phyloP scores from a whole-genome alignment of 2,113 vertebrate species.

The Oncorhynchus clarkii region DNA sequence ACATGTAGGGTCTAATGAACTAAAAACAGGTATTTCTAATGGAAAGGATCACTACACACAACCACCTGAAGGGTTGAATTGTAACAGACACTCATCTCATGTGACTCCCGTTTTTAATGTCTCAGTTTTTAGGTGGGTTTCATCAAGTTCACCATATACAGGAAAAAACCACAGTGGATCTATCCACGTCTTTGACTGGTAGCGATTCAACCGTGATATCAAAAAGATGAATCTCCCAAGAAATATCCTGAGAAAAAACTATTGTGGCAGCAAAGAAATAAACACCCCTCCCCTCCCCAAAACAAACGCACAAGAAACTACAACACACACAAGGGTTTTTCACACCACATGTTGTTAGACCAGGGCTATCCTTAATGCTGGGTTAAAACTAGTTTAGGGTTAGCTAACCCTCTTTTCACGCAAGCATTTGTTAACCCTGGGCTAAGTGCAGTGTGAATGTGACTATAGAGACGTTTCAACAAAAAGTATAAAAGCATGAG shows the following conservation, averaged over 20 bases:
- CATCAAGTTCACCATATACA: constrained; percentile 50
- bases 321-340: constrained; percentile 36
- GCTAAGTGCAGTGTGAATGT: too few relatives aligned
- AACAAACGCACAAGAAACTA: constrained; percentile 31
- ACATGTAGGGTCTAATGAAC: constrained; percentile 40
- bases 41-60: constrained; percentile 54
- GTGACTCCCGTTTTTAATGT: constrained; percentile 19
- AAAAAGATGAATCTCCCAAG: constrained; percentile 49
- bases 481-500: too few relatives aligned
- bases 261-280: neutral
- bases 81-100: constrained; percentile 62
- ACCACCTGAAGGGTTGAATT: constrained; percentile 65
- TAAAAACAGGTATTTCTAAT: constrained; percentile 41
- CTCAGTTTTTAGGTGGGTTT: constrained; percentile 30
- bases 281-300: neutral
- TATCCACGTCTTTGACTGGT: constrained; percentile 62
- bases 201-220: constrained; percentile 67
- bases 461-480: too few relatives aligned
- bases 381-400: too few relatives aligned
- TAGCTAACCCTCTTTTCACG: too few relatives aligned
- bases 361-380: neutral
- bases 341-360: neutral
- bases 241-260: constrained; percentile 38
- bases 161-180: constrained; percentile 27
- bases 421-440: too few relatives aligned